Evolutionary conservation across 2,113 vertebrate genomes (phyloP), one percentile per base, ranked within the genome.

Genomic region (Bubo bubo): DNA sequence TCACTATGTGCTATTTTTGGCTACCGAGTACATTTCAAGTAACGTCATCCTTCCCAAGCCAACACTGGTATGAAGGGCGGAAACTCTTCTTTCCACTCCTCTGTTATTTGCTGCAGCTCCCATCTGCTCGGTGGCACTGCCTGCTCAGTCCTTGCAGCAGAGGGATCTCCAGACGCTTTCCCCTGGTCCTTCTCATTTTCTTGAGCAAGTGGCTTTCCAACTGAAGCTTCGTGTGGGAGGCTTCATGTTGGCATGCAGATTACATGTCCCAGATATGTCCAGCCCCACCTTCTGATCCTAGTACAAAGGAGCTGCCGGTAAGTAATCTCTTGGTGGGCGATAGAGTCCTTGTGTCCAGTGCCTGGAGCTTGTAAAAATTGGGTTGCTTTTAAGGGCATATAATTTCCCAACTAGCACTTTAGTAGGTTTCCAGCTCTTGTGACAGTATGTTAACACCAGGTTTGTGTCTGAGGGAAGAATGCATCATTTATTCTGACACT

Each of bases 231-330:
- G 0, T 41, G 58, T 68, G 49, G 34, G 70, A 88, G 77, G 77
- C 62, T 96, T 73, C 92, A 94, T 96, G 93, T 70, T 90, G 92
- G 43, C 85, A 88, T 88, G 58, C 85, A 76, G 95, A 64, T 90
- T 96, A 91, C 96, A 96, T 97, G 96, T 97, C 96, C 92, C 96
- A 96, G 2, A 68, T 72, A 96, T 97, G 96, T 72, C 70, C 96
- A 95, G 80, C 58, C 87, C 56, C 93, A 41, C 53, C 68, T 75
- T 90, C 93, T 74, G 80, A 83, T 35, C 47, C 37, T 64, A 58
- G 74, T 28, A 67, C 66, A 73, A 35, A 96, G 37, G 77, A 96
- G 58, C 45, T 62, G 53, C 77, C 1, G 96, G 96, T 97, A 86
- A 97, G 96, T 90, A 26, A 85, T 14, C 24, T 82, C 45, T 66